A percentile compares a stretch with the other conserved stretches of the same genome.
These are phyloP conservation scores for Helicoverpa assulta DNA, from an alignment of 2,888 invertebrate genomes.

Conservation along the genomic window DNA sequence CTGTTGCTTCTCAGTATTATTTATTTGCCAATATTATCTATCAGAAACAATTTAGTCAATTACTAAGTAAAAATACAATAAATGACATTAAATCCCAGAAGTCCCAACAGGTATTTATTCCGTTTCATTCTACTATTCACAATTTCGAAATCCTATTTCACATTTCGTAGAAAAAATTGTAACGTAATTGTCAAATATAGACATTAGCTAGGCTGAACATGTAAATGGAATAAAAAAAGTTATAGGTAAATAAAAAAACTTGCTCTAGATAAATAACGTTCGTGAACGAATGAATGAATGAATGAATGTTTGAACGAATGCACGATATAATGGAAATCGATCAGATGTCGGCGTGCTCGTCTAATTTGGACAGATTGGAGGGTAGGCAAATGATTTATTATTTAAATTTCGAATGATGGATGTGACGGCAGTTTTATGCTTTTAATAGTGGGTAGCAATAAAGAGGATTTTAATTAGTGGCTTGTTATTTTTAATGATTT, in stretches of 20 bases:
- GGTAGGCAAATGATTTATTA: conserved; percentile 49
- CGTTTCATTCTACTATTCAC: conserved; percentile 2
- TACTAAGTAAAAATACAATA: conserved; percentile 7
- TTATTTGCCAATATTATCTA: too few relatives aligned
- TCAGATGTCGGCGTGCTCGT: conserved; percentile 44
- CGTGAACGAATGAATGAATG: conserved; percentile 6
- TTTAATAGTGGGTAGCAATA: conserved; percentile 31
- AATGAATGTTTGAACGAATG: conserved; percentile 58
- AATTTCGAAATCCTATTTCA: neutral
- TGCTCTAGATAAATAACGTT: conserved; percentile 54
- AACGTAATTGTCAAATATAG: conserved; percentile 37
- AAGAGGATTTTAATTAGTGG: conserved; percentile 25
- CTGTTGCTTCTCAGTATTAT: too few relatives aligned
- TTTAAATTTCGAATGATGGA: conserved; percentile 35
- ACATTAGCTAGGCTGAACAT: conserved; percentile 4
- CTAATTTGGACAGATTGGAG: conserved; percentile 52
- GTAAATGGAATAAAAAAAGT: conserved; percentile 21
- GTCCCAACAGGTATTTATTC: neutral
- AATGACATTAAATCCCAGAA: conserved; percentile 7
- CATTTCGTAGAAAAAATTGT: neutral
- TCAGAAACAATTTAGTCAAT: neutral
- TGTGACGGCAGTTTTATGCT: conserved; percentile 28
- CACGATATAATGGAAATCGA: conserved; percentile 47
- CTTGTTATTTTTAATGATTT: conserved; percentile 14
- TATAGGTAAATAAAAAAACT: conserved; percentile 31